phyloP scores from a whole-genome alignment of 1,140 invertebrate genomes.

The Megalonaias nervosa region DNA sequence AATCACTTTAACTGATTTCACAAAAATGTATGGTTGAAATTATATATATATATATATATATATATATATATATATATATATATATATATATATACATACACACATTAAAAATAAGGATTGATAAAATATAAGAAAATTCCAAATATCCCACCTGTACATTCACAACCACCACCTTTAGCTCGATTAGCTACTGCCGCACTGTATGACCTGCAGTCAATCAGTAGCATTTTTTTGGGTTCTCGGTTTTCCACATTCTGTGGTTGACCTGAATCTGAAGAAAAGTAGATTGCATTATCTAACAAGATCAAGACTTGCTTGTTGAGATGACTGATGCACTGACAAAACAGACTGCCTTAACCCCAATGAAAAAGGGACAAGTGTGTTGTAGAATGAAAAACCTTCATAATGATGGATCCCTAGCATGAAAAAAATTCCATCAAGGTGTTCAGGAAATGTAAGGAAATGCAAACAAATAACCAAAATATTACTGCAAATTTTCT shows the following conservation, averaged over 20 bases:
- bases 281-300: not conserved
- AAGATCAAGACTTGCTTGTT: too few relatives aligned
- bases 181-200: constrained; percentile 95
- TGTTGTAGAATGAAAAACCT: too few relatives aligned
- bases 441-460: too few relatives aligned
- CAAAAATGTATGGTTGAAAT: too few relatives aligned
- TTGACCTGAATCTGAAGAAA: constrained; percentile 13
- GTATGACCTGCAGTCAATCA: constrained; percentile 96
- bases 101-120: not conserved
- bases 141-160: constrained; percentile 79
- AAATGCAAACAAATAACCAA: too few relatives aligned
- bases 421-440: too few relatives aligned
- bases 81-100: not conserved
- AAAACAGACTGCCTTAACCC: too few relatives aligned
- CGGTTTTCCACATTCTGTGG: constrained; percentile 4
- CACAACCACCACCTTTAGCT: constrained; percentile 95
- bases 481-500: too few relatives aligned
- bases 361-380: too few relatives aligned
- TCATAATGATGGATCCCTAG: too few relatives aligned
- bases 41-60: not conserved
- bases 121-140: not conserved
- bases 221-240: constrained; percentile 82
- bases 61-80: not conserved
- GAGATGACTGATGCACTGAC: too few relatives aligned
- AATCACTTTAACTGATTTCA: too few relatives aligned